Conservation (phyloP, 2,888 invertebrate species). For the Mesorhabditis sp. region DNA sequence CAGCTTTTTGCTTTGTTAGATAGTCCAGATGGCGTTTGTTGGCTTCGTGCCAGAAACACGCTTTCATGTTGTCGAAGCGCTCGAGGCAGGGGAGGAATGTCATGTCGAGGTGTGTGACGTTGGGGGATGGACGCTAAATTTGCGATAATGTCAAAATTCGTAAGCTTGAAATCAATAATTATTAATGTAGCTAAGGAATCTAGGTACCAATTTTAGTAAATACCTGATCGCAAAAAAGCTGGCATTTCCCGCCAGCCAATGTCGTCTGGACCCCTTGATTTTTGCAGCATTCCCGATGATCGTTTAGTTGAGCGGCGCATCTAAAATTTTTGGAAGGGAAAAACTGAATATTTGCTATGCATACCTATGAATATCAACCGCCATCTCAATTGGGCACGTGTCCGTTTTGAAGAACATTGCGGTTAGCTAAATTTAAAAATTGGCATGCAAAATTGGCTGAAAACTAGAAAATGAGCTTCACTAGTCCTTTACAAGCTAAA, state of each 20-base stretch:
- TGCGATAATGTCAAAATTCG: not conserved
- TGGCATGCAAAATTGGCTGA: too few relatives aligned
- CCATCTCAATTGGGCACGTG: not conserved
- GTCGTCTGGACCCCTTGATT: not conserved
- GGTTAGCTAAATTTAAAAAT: not conserved
- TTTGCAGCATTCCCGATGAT: not conserved
- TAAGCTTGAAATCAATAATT: not conserved
- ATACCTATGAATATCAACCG: not conserved
- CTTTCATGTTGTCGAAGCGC: not conserved
- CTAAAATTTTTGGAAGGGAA: not conserved
- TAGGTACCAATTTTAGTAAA: too few relatives aligned
- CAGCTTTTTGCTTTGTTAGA: not conserved
- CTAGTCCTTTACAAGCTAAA: too few relatives aligned
- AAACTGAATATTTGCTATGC: not conserved
- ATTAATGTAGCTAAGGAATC: too few relatives aligned
- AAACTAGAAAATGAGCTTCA: too few relatives aligned
- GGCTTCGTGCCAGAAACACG: not conserved
- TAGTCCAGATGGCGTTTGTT: conserved; percentile 1
- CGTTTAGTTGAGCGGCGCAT: conserved; percentile 6
- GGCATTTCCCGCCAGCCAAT: not conserved
- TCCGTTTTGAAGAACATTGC: conserved; percentile 4
- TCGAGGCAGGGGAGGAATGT: not conserved
- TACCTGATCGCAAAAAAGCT: not conserved
- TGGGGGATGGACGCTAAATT: not conserved
- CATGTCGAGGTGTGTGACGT: not conserved